Evolutionary conservation across 1,140 invertebrate species (phyloP).

Genomic region (Drosophila persimilis): DNA sequence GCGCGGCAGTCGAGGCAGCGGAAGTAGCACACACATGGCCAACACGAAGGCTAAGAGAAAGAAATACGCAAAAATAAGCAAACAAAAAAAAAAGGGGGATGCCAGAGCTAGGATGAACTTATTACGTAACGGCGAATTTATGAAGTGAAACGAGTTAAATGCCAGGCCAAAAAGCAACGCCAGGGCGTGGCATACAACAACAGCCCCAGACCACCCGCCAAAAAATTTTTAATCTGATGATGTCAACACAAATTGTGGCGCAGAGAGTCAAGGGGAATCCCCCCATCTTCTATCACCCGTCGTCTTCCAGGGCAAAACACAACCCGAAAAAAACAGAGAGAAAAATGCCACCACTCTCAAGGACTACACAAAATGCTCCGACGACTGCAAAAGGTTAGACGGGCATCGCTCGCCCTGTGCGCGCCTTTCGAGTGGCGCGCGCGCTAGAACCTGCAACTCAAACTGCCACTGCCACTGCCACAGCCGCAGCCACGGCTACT

Average conservation of each 20-base stretch:
- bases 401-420: slow-evolving; percentile 33
- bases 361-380: slow-evolving; percentile 72
- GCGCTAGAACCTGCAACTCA: slow-evolving; percentile 27
- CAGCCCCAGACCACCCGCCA: not conserved
- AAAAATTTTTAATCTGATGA: slow-evolving; percentile 79
- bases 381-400: slow-evolving; percentile 73
- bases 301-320: slow-evolving; percentile 13
- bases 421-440: slow-evolving; percentile 26
- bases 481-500: slow-evolving; percentile 7
- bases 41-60: slow-evolving; percentile 44
- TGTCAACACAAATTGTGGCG: slow-evolving; percentile 80
- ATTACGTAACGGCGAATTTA: slow-evolving; percentile 79
- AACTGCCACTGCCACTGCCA: slow-evolving; percentile 18
- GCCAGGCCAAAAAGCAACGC: slow-evolving; percentile 61
- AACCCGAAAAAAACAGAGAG: slow-evolving; percentile 22
- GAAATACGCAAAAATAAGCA: not conserved
- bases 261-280: slow-evolving; percentile 41
- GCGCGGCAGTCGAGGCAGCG: slow-evolving; percentile 50
- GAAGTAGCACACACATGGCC: slow-evolving; percentile 34
- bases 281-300: not conserved
- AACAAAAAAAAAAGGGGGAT: slow-evolving; percentile 19
- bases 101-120: slow-evolving; percentile 54
- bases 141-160: slow-evolving; percentile 81
- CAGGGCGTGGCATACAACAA: slow-evolving; percentile 24
- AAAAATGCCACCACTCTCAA: slow-evolving; percentile 52